These are phyloP conservation scores for Pyrrhia umbra DNA, from an alignment of 2,888 invertebrate species.

Conservation along the genomic window DNA sequence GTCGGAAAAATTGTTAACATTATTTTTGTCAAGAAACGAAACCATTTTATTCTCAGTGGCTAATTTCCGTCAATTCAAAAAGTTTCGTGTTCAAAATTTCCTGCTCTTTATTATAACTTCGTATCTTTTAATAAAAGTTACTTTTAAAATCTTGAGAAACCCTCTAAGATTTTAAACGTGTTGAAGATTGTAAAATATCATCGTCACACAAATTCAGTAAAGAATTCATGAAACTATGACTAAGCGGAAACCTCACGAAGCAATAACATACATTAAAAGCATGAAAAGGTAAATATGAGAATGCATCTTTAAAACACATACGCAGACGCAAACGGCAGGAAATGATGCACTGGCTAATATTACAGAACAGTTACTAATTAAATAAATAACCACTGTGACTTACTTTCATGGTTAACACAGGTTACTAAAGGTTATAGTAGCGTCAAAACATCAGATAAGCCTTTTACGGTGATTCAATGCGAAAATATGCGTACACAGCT, in stretches of 20 bases:
- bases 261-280: constrained; percentile 3
- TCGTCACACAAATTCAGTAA: neutral
- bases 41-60: constrained; percentile 14
- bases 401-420: constrained; percentile 9
- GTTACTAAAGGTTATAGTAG: constrained; percentile 17
- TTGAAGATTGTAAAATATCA: constrained; percentile 21
- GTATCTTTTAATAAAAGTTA: constrained; percentile 23
- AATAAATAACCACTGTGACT: constrained; percentile 41
- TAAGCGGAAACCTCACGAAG: constrained; percentile 2
- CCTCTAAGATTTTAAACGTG: constrained; percentile 9
- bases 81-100: constrained; percentile 41
- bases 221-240: neutral
- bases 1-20: neutral
- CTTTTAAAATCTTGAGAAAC: constrained; percentile 8
- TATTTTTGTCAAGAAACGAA: constrained; percentile 19
- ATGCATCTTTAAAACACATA: constrained; percentile 13
- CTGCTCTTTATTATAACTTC: constrained; percentile 12
- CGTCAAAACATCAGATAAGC: constrained; percentile 36
- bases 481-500: constrained; percentile 52
- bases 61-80: constrained; percentile 38
- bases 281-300: constrained; percentile 21
- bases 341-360: constrained; percentile 42
- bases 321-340: constrained; percentile 33
- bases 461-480: constrained; percentile 56
- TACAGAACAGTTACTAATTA: constrained; percentile 44